phyloP scores from a whole-genome alignment of 2,113 vertebrate species.

The Crotalus horridus region DNA sequence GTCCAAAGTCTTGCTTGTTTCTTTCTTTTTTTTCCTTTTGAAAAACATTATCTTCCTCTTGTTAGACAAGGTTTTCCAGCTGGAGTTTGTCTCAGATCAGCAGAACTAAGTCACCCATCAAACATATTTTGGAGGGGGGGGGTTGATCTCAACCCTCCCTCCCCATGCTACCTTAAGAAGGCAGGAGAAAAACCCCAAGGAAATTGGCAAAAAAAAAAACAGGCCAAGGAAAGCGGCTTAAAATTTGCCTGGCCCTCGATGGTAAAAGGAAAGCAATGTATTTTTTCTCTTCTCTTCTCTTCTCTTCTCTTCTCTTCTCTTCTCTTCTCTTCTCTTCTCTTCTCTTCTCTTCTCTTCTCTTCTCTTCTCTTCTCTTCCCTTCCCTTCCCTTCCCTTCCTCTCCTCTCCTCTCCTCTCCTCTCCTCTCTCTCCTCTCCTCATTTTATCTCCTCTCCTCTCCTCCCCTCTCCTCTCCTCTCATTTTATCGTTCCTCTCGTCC shows the following conservation, averaged over 20 bases:
- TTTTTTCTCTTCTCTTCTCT: neutral
- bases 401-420: neutral
- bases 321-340: no score
- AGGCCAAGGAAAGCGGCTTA: neutral
- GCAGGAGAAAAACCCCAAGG: neutral
- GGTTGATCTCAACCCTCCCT: neutral
- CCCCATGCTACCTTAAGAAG: neutral
- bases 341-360: no score
- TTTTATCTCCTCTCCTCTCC: no score
- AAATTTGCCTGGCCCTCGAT: slow-evolving; percentile 17
- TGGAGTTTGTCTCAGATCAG: neutral
- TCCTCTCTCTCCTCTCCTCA: no score
- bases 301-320: no score
- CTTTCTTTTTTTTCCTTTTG: neutral
- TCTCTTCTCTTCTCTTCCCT: no score
- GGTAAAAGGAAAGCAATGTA: slow-evolving; percentile 44
- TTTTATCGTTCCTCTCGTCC: no score
- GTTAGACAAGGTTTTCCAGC: neutral
- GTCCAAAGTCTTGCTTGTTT: neutral
- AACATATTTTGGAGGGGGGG: neutral
- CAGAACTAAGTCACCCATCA: neutral
- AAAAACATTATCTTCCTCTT: neutral
- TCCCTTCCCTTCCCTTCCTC: no score
- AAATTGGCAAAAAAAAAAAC: neutral
- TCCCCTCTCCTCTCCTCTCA: no score